Conservation (phyloP, 2,113 vertebrate species). For the Eulemur rufifrons region DNA sequence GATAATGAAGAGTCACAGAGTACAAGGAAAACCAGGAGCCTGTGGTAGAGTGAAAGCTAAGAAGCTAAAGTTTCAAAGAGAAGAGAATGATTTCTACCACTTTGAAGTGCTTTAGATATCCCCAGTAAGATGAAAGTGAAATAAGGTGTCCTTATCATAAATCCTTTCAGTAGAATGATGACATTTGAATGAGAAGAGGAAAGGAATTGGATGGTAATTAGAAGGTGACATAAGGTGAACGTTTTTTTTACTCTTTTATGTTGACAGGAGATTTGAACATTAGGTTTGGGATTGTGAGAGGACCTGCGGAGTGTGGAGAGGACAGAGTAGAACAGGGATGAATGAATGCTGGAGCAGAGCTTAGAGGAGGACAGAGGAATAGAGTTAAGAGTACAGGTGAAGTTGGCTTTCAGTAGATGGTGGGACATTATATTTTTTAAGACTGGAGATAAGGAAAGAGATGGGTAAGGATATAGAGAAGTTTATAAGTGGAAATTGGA, state of each 20-base stretch:
- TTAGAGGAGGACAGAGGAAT: neutral
- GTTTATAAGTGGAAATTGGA: slow-evolving; percentile 16
- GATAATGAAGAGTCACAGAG: neutral
- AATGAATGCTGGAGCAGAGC: neutral
- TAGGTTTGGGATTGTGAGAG: neutral
- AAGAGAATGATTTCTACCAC: neutral
- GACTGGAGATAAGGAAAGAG: neutral
- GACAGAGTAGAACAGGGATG: neutral
- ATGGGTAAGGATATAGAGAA: neutral
- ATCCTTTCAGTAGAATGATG: neutral
- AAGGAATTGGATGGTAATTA: neutral
- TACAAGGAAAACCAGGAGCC: neutral
- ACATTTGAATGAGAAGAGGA: slow-evolving; percentile 32
- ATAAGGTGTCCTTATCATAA: neutral
- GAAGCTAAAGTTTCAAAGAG: neutral
- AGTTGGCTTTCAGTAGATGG: neutral
- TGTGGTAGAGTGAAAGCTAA: neutral
- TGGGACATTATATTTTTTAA: neutral
- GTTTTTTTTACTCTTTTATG: neutral
- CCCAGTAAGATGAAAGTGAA: neutral
- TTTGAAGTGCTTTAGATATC: neutral
- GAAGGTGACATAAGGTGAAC: neutral
- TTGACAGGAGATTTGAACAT: neutral
- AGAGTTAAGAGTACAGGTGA: neutral
- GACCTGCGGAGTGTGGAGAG: neutral